A percentile compares a stretch with the other conserved stretches of the same genome.
phyloP scores from a whole-genome alignment of 2,888 invertebrate species.

The Amphipyra berbera region DNA sequence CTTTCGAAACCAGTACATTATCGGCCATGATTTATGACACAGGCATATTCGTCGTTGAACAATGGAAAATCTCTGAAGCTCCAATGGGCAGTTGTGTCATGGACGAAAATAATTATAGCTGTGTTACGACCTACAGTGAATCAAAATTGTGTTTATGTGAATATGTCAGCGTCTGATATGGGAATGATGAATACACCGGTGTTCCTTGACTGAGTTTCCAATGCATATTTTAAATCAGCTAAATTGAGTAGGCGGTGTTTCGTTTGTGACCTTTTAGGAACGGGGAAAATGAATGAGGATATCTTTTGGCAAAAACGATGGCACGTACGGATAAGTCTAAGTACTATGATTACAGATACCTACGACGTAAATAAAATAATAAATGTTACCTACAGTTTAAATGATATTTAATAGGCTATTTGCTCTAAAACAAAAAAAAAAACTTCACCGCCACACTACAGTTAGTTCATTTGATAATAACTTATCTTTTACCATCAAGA shows the following conservation, averaged over 20 bases:
- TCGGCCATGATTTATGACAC: constrained; percentile 41
- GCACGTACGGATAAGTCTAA: too few species aligned
- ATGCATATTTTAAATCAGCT: constrained; percentile 25
- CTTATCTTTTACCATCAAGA: neutral
- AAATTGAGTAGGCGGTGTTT: constrained; percentile 15
- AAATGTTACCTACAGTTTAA: too few species aligned
- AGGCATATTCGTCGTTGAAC: constrained; percentile 40
- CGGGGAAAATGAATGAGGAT: constrained; percentile 2
- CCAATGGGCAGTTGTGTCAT: constrained; percentile 72
- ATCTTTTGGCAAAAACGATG: neutral
- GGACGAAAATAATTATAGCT: constrained; percentile 68
- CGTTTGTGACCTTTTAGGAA: constrained; percentile 7
- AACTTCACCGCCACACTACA: neutral
- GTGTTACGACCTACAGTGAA: constrained; percentile 51
- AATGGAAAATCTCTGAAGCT: constrained; percentile 56
- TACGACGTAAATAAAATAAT: too few species aligned
- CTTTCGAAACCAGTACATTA: constrained; percentile 53
- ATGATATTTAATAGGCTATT: too few species aligned
- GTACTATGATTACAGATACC: too few species aligned
- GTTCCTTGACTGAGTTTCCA: constrained; percentile 55
- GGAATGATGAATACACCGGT: constrained; percentile 49
- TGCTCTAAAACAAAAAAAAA: too few species aligned
- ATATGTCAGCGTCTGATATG: constrained; percentile 46
- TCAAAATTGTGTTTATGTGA: constrained; percentile 57
- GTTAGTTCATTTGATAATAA: neutral